Base-by-base conservation (phyloP, 2,113 vertebrate species). In the Leucoraja erinaceus region DNA sequence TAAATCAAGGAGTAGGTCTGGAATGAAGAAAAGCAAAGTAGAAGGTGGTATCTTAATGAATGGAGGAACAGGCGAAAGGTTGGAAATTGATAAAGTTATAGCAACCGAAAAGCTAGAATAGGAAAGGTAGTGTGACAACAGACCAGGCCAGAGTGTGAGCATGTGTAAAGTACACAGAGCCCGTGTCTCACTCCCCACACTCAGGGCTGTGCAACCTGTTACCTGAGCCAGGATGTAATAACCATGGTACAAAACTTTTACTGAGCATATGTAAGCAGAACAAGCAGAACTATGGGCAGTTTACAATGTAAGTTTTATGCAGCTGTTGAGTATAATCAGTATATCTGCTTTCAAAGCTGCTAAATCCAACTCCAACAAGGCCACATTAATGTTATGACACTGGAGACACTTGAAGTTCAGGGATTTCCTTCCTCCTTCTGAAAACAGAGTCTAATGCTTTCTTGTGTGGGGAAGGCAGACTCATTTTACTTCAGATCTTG, bases 251-350 rank as follows among this genome's bases (percentile, higher is more conserved):
- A 68, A 10, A 68, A 20, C 59, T 12, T 86, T 91, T 72, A 91
- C 70, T 72, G 22, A 91, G 90, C 31, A 72, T 70, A 56, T 38
- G 8, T 68, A 90, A 38, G 56, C 63, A 31, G 66, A 68, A 22
- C 31, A 90, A 61, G 63, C n/a, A 33, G 12, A 68, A n/a, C 28
- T 90, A 90, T 22, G 68, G 38, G 33, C 88, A 72, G 38, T 12
- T 91, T 91, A 72, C 33, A 91, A 91, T 72, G 72, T 72, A 47
- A 47, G 20, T 33, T 72, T 91, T 91, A 91, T 9, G 5, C 90
- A 91, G 90, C 90, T 91, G 33, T 38, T 4, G 4, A 54, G 14
- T 54, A 54, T 54, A 91, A 25, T 22, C 68, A 47, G 63, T 70
- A 91, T 72, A 91, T 72, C 10, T 72, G 66, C 31, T 91, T 47